Conservation (phyloP, 2,888 invertebrate species). For the Lasioglossum morio region DNA sequence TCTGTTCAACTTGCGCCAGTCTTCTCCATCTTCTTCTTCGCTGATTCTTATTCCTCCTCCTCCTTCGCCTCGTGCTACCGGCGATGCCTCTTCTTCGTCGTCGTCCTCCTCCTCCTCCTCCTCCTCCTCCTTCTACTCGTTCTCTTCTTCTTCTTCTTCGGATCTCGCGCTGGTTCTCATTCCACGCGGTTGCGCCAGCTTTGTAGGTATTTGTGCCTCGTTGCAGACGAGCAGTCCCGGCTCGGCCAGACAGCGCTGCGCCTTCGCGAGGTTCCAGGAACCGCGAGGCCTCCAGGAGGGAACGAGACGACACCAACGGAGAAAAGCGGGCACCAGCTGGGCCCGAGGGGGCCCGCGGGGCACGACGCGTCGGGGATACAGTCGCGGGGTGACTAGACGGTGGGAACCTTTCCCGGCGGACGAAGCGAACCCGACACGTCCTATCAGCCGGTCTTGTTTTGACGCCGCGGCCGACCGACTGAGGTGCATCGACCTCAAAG, state of each 20-base stretch:
- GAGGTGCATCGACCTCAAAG: constrained; percentile 84
- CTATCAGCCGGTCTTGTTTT: constrained; percentile 80
- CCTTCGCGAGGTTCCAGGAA: constrained; percentile 79
- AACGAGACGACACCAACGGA: constrained; percentile 55
- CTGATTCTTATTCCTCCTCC: constrained; percentile 51
- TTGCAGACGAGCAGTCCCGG: constrained; percentile 72
- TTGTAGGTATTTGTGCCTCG: constrained; percentile 72
- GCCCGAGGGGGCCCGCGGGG: constrained; percentile 29
- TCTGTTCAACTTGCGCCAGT: not conserved
- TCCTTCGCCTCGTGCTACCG: constrained; percentile 12
- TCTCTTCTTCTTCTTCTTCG: constrained; percentile 18
- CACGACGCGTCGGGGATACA: constrained; percentile 52
- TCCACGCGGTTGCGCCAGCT: constrained; percentile 42
- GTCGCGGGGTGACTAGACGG: constrained; percentile 81
- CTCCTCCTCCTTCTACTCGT: constrained; percentile 9
- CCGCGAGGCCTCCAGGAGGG: constrained; percentile 68
- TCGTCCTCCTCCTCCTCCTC: constrained; percentile 24
- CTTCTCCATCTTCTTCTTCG: constrained; percentile 12
- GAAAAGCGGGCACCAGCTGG: constrained; percentile 37
- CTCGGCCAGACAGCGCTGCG: constrained; percentile 82
- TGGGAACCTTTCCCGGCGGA: constrained; percentile 80
- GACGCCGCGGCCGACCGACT: constrained; percentile 74
- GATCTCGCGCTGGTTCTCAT: constrained; percentile 65
- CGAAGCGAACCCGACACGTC: constrained; percentile 65
- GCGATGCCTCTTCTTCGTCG: constrained; percentile 28